These are phyloP conservation scores for Campoletis sonorensis DNA, from an alignment of 1,140 invertebrate species.

Conservation along the genomic window DNA sequence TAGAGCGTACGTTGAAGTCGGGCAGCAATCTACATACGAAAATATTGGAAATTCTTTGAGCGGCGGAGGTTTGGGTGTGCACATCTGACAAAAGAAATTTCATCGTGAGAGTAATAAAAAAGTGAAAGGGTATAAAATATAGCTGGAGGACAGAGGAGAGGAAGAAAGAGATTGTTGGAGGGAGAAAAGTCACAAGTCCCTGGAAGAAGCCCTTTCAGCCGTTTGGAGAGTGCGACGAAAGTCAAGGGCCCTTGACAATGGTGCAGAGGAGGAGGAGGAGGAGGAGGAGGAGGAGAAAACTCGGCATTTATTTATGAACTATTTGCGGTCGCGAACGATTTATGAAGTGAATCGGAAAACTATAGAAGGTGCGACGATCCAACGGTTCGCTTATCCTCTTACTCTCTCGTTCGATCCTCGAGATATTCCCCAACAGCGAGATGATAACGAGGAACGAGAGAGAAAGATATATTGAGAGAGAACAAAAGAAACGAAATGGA, in stretches of 20 bases:
- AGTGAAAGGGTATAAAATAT: conserved; percentile 23
- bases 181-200: background rate
- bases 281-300: conserved; percentile 28
- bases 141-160: background rate
- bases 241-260: conserved; percentile 14
- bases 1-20: too few relatives aligned
- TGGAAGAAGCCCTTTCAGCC: conserved; percentile 16
- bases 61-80: background rate
- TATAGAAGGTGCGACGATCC: conserved; percentile 47
- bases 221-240: conserved; percentile 9
- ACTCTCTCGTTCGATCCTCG: conserved; percentile 12
- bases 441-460: conserved; percentile 31
- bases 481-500: conserved; percentile 43
- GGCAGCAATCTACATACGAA: background rate
- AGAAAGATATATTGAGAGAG: conserved; percentile 20
- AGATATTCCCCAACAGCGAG: conserved; percentile 52
- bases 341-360: conserved; percentile 65
- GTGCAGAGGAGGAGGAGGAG: conserved; percentile 36
- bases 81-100: background rate
- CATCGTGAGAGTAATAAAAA: conserved; percentile 8
- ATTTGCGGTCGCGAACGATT: conserved; percentile 62
- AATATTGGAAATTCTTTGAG: background rate
- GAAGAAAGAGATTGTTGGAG: background rate
- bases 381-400: conserved; percentile 36
- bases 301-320: conserved; percentile 64